These are phyloP conservation scores for Lacanobia wlatinum DNA, from an alignment of 2,888 invertebrate genomes.

Conservation along the genomic window DNA sequence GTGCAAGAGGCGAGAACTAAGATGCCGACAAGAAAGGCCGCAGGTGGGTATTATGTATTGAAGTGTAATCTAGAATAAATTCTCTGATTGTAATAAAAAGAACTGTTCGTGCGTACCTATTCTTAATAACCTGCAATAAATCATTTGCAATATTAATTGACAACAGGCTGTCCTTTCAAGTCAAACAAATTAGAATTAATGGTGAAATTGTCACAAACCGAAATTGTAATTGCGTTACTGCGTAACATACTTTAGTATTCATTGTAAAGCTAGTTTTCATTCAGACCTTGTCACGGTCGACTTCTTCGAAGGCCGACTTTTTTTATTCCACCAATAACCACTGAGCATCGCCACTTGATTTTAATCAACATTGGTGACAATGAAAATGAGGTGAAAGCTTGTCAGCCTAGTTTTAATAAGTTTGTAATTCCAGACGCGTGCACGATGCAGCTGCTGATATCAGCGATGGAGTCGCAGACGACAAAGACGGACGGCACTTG, in stretches of 20 bases:
- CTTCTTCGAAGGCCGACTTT: conserved; percentile 63
- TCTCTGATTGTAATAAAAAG: background rate
- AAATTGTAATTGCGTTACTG: conserved; percentile 43
- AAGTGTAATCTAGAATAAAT: background rate
- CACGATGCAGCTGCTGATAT: conserved; percentile 86
- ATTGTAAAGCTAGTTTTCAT: conserved; percentile 56
- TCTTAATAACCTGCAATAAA: background rate
- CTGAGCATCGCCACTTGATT: conserved; percentile 64
- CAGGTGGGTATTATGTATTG: conserved; percentile 69
- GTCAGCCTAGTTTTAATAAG: conserved; percentile 65
- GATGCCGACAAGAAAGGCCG: conserved; percentile 86
- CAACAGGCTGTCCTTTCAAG: background rate
- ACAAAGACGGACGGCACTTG: conserved; percentile 81
- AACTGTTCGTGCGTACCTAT: background rate
- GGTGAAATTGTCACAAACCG: conserved; percentile 29
- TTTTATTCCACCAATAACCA: conserved; percentile 60
- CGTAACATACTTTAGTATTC: conserved; percentile 48
- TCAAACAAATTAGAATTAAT: conserved; percentile 31
- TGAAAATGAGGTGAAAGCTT: conserved; percentile 67
- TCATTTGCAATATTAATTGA: background rate
- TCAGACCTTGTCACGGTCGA: conserved; percentile 68
- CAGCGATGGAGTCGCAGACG: conserved; percentile 86
- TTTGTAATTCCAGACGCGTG: conserved; percentile 81
- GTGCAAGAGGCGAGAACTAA: conserved; percentile 86
- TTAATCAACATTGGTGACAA: conserved; percentile 51